Conservation (phyloP, 1,140 invertebrate species). For the Acromyrmex heyeri region DNA sequence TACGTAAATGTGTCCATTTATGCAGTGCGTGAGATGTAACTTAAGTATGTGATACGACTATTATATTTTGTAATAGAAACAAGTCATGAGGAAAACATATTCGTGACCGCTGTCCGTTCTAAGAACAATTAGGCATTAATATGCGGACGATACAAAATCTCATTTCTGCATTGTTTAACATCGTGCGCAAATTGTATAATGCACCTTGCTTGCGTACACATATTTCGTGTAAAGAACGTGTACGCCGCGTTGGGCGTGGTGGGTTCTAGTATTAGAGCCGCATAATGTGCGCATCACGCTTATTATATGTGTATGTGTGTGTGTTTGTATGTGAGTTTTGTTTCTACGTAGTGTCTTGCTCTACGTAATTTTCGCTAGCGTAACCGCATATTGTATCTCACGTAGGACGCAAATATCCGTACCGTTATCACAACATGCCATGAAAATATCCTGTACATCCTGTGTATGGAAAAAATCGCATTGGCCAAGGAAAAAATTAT, state of each 20-base stretch:
- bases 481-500: background rate
- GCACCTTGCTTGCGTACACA: conserved; percentile 20
- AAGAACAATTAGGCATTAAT: conserved; percentile 55
- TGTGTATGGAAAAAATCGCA: background rate
- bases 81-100: conserved; percentile 10
- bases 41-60: background rate
- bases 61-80: conserved; percentile 18
- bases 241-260: background rate
- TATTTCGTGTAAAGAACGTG: conserved; percentile 48
- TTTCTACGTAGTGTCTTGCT: background rate
- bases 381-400: conserved; percentile 22
- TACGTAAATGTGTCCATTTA: too few relatives aligned
- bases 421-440: background rate
- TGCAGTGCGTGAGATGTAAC: background rate
- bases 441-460: conserved; percentile 1
- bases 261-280: conserved; percentile 41
- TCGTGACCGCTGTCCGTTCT: conserved; percentile 1
- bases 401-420: background rate
- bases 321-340: background rate
- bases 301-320: conserved; percentile 16
- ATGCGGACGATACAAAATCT: conserved; percentile 35
- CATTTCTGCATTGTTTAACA: conserved; percentile 57
- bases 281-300: conserved; percentile 51
- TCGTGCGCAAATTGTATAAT: conserved; percentile 36
- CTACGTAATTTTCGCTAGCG: conserved; percentile 50